Evolutionary conservation across 2,797 vertebrate genomes (phyloP), one percentile per base, ranked within the genome.

Genomic region (Cichlasoma orientale): DNA sequence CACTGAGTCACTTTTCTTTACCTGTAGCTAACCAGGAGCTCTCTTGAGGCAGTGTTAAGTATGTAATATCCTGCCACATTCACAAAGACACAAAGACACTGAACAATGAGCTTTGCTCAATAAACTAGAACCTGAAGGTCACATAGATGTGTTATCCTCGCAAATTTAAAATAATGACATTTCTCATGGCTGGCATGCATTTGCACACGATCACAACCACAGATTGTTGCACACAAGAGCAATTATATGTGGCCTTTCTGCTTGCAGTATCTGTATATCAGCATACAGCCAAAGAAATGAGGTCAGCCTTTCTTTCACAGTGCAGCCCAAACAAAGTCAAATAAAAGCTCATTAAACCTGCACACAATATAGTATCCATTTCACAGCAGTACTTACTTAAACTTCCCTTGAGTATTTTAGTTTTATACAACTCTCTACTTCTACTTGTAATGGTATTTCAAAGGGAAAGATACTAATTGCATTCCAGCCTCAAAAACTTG

Each of bases 351-450:
- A 66, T 66, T 66, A 66, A 66, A 47, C 38, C 61, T 27, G 23
- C 61, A 66, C 61, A 66, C 61, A 66, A 41, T 66, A 47, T 66
- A 47, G 23, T 47, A 66, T 66, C 61, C 41, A 66, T 66, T 66
- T 47, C 61, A 66, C 23, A 66, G 59, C 23, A 66, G 38, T 47
- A 16, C 23, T 25, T 44, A 44, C 59, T 38, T 63, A 36, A 63
- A 21, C 38, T 63, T n/a, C 59, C 36, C 14, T 27, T 63, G 21
- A 47, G 14, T 44, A 44, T 66, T 63, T 47, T 27, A 44, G 14
- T 66, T 27, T 16, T 47, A 47, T 66, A 66, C 9, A 66, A 66
- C 38, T 12, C 25, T 66, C 23, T 47, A 23, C 38, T 41, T 41
- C 38, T 41, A 14, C 61, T 66, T 47, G 16, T 66, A 47, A 47